Conservation (phyloP, 64 coral and sea anemone species). For the Pocillopora verrucosa region DNA sequence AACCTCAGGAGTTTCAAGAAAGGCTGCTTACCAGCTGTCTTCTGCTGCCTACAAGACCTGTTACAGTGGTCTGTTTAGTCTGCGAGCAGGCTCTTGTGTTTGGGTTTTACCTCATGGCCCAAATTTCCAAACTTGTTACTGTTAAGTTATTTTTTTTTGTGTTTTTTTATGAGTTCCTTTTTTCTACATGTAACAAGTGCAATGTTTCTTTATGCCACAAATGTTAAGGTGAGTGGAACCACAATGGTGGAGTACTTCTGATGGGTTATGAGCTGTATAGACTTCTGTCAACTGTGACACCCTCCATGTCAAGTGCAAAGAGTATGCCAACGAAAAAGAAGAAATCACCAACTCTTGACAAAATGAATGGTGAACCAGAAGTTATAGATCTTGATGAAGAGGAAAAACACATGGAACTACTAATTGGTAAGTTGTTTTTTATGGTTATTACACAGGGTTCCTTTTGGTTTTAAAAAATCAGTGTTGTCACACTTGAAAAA, state of each 20-base stretch:
- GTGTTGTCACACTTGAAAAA: too few species aligned
- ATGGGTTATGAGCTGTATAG: constrained; percentile 93
- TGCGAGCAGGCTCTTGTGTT: too few species aligned
- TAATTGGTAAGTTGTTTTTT: constrained; percentile 68
- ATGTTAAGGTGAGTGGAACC: constrained; percentile 83
- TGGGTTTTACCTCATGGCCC: too few species aligned
- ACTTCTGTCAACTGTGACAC: constrained; percentile 70
- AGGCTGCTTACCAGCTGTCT: too few species aligned
- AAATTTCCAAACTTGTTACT: too few species aligned
- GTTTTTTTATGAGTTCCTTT: too few species aligned
- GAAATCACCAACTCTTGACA: constrained; percentile 46
- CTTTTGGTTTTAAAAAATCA: too few species aligned
- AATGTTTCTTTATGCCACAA: background rate
- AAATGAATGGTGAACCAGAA: constrained; percentile 65
- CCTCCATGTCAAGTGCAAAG: constrained; percentile 85
- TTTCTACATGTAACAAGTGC: background rate
- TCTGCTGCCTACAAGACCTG: too few species aligned
- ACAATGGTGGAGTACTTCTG: constrained; percentile 81
- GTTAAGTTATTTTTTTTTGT: too few species aligned
- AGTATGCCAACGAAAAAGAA: constrained; percentile 80
- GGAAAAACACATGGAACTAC: constrained; percentile 96
- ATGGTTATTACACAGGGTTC: background rate
- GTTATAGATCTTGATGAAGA: constrained; percentile 96
- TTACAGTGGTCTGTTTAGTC: too few species aligned
- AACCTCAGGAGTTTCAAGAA: too few species aligned